Conservation (phyloP, 1,140 invertebrate species). For the Temnothorax curvispinosus region DNA sequence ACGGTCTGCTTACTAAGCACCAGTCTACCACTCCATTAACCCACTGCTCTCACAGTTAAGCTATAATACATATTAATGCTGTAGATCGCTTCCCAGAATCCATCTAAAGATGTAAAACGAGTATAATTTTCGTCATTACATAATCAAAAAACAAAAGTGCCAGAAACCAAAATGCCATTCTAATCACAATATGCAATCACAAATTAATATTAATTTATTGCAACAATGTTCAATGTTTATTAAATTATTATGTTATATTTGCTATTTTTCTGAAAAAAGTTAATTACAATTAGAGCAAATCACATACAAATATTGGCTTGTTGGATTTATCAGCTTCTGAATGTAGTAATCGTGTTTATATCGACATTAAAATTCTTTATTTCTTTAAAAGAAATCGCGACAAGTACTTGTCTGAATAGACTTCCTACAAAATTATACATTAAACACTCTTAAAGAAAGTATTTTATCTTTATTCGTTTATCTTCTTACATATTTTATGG, state of each 20-base stretch:
- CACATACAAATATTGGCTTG: background rate
- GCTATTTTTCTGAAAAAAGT: background rate
- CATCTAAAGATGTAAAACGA: conserved; percentile 11
- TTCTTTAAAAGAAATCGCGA: background rate
- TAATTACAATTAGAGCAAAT: background rate
- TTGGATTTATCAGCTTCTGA: background rate
- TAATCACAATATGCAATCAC: background rate
- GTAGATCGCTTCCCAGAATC: background rate
- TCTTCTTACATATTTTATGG: conserved; percentile 15
- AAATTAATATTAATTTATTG: background rate
- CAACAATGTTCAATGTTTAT: background rate
- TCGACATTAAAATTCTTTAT: background rate
- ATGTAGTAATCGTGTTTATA: background rate
- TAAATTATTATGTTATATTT: background rate
- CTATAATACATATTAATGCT: conserved; percentile 40
- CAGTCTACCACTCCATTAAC: background rate
- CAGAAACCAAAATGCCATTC: background rate
- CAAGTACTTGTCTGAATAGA: background rate
- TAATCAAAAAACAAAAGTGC: background rate
- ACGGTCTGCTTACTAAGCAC: conserved; percentile 8
- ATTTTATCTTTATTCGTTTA: conserved; percentile 18
- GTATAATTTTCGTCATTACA: conserved; percentile 1
- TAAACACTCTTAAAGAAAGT: background rate
- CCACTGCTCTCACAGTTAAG: background rate
- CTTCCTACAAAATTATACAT: background rate